Conservation (phyloP, 1,140 invertebrate genomes). For the Catajapyx aquilonaris region DNA sequence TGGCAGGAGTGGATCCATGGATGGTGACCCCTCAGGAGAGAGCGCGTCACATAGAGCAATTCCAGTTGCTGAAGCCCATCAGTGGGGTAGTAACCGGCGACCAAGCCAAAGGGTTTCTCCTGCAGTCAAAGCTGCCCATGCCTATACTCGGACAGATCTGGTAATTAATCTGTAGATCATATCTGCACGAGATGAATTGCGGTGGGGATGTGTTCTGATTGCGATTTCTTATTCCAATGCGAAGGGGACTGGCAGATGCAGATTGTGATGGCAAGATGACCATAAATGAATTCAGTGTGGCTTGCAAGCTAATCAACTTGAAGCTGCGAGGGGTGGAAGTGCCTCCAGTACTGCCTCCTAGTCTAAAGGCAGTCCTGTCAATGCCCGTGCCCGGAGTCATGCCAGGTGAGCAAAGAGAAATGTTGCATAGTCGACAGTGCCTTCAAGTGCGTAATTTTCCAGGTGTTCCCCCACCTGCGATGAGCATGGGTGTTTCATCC, state of each 20-base stretch:
- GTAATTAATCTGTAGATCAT: conserved; percentile 28
- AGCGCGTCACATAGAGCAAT: conserved; percentile 75
- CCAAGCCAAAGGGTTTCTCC: conserved; percentile 83
- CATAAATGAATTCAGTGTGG: conserved; percentile 89
- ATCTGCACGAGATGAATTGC: neutral
- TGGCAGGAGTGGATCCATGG: conserved; percentile 46
- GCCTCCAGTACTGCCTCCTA: conserved; percentile 59
- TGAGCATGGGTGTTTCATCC: neutral
- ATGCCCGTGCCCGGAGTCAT: no score
- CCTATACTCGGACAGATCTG: conserved; percentile 80
- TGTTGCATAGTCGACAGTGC: no score
- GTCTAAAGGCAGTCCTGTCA: conserved; percentile 23
- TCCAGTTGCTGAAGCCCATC: conserved; percentile 61
- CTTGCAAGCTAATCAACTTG: conserved; percentile 88
- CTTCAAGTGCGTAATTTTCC: no score
- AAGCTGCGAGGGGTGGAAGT: conserved; percentile 81
- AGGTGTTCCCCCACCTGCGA: neutral
- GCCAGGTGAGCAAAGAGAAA: no score
- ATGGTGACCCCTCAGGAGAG: conserved; percentile 67
- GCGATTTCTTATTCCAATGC: neutral
- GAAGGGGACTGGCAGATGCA: conserved; percentile 75
- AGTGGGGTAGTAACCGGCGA: conserved; percentile 79
- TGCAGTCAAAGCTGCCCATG: conserved; percentile 78
- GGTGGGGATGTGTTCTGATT: neutral
- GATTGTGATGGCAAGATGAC: conserved; percentile 95